Base-by-base conservation (phyloP, 2,797 vertebrate species). In the Huso huso region DNA sequence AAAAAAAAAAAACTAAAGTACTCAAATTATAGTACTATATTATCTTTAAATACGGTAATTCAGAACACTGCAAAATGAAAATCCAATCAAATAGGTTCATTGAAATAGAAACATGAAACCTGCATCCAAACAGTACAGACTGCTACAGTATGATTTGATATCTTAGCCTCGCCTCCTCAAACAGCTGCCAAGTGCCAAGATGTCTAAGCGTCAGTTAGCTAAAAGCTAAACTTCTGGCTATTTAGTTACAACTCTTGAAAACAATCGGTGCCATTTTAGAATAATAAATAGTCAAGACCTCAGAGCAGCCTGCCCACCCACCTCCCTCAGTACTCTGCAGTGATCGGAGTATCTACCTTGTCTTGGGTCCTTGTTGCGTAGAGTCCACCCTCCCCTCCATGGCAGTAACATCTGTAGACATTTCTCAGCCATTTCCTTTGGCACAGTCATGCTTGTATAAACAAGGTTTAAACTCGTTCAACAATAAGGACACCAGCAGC, bases 361-460 rank as follows among this genome's bases (percentile, higher is more conserved):
- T 74, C 71, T 69, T 49, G 71, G 57, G 60, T 64, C 72, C 71
- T 75, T 75, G 49, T 72, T 66, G 60, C 48, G 70, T 15, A 10
- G 71, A 37, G 70, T 72, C 77, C 74, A 76, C 69, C 65, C 63
- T 75, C 74, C 74, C 74, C 72, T 77, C 77, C 74, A 75, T 50
- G 75, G 75, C 23, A 78, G 23, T 70, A 78, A 72, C 51, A 71
- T 70, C 72, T 78, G 70, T 69, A 78, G 73, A 75, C 77, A 77
- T 76, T 72, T 80, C 65, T 66, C 70, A 18, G 77, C 77, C 77
- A 76, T 79, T 74, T 69, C 77, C 75, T 72, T 69, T 65, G 70
- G 66, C 72, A 73, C 69, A 69, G 73, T 75, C 77, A 80, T 78
- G 73, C 77, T 80, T 75, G 37, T 53, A 73, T 63, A 75, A 71